phyloP scores from a whole-genome alignment of 2,888 invertebrate genomes.

The Petrolisthes cinctipes region DNA sequence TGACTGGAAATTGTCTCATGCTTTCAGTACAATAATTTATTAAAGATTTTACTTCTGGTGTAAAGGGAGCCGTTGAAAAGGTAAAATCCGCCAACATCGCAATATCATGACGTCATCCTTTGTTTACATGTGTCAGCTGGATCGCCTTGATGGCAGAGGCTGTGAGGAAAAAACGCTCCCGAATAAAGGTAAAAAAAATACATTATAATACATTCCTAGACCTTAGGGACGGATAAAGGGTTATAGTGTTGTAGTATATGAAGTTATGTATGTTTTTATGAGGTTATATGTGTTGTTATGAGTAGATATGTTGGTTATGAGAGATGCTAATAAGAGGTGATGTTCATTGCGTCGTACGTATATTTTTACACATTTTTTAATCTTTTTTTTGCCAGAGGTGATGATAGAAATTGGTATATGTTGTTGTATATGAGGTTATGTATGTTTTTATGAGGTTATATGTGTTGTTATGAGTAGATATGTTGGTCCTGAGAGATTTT shows the following conservation, averaged over 20 bases:
- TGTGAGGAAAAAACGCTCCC: slow-evolving; percentile 31
- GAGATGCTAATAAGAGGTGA: not conserved
- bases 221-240: not conserved
- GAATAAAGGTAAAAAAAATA: slow-evolving; percentile 35
- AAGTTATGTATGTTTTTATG: not conserved
- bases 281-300: not conserved
- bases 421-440: not conserved
- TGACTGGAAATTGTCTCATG: too few species aligned
- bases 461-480: not conserved
- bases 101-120: not conserved
- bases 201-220: not conserved
- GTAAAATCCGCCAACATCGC: not conserved
- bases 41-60: too few species aligned
- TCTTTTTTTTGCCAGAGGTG: not conserved
- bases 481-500: not conserved
- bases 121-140: slow-evolving; percentile 27
- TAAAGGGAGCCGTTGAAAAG: not conserved
- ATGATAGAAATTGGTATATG: too few species aligned
- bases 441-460: not conserved
- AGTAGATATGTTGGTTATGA: not conserved
- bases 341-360: too few species aligned
- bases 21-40: too few species aligned
- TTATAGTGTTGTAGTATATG: not conserved
- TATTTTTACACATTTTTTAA: too few species aligned
- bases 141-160: slow-evolving; percentile 55